Conservation (phyloP, 1,140 invertebrate species). For the Drosophila takahashii region DNA sequence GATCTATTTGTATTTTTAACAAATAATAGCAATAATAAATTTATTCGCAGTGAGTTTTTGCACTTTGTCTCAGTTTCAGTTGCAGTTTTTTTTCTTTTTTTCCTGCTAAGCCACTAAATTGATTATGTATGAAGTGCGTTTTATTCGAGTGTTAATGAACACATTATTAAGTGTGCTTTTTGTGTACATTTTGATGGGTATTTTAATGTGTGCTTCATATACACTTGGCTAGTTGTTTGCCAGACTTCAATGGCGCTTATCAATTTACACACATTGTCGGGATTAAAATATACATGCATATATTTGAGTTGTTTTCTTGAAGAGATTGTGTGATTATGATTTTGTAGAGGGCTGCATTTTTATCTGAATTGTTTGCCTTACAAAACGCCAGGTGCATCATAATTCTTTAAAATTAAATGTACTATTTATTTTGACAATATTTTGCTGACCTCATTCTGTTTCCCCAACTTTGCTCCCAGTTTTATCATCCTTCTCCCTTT, state of each 20-base stretch:
- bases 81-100: background rate
- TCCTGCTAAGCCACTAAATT: background rate
- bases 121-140: background rate
- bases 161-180: constrained; percentile 10
- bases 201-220: constrained; percentile 7
- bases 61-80: too few species aligned
- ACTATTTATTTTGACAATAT: background rate
- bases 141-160: constrained; percentile 2
- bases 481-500: background rate
- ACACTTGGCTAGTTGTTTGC: background rate
- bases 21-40: too few species aligned
- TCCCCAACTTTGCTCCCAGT: background rate
- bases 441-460: background rate
- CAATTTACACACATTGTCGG: background rate
- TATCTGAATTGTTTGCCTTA: too few species aligned
- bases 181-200: constrained; percentile 5
- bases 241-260: background rate
- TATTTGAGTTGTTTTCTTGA: too few species aligned
- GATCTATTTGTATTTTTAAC: background rate
- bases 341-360: too few species aligned
- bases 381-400: background rate
- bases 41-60: too few species aligned
- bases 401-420: background rate
- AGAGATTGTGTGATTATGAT: too few species aligned
- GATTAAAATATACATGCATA: too few species aligned